Evolutionary conservation across 2,888 invertebrate species (phyloP).

Genomic region (Podotricha telesiphe): DNA sequence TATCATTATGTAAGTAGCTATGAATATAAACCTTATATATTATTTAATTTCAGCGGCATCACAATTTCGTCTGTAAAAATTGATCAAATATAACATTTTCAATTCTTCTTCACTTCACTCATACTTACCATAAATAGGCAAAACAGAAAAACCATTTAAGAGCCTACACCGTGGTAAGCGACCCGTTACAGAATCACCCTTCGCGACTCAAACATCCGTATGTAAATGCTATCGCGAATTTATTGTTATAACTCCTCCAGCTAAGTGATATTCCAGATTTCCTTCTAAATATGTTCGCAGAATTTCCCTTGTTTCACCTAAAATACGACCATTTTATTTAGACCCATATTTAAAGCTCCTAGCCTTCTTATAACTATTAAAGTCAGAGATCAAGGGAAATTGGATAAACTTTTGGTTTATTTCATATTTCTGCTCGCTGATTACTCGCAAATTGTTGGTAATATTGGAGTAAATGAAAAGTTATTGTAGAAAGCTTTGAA

Average conservation of each 20-base stretch:
- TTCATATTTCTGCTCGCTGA: slow-evolving; percentile 59
- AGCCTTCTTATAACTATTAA: slow-evolving; percentile 15
- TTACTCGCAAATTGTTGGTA: slow-evolving; percentile 61
- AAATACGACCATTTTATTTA: slow-evolving; percentile 50
- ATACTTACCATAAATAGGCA: slow-evolving; percentile 11
- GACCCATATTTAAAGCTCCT: slow-evolving; percentile 44
- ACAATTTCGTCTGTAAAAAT: neutral
- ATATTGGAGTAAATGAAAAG: slow-evolving; percentile 57
- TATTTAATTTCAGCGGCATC: too few species aligned
- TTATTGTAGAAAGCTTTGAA: slow-evolving; percentile 52
- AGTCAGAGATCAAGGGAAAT: slow-evolving; percentile 47
- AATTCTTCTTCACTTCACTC: neutral
- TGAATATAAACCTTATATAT: too few species aligned
- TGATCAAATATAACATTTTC: neutral
- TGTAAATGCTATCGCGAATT: slow-evolving; percentile 61
- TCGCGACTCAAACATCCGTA: slow-evolving; percentile 61
- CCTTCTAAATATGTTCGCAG: slow-evolving; percentile 64
- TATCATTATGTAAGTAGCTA: too few species aligned
- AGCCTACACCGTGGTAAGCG: slow-evolving; percentile 66
- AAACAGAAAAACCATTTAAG: slow-evolving; percentile 54
- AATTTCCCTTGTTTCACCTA: slow-evolving; percentile 62
- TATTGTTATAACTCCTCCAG: slow-evolving; percentile 21
- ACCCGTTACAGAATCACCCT: slow-evolving; percentile 69
- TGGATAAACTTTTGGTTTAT: slow-evolving; percentile 61
- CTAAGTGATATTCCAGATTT: slow-evolving; percentile 24